These are phyloP conservation scores for Pachliopta kotzebuea DNA, from an alignment of 2,888 invertebrate species.

Conservation along the genomic window DNA sequence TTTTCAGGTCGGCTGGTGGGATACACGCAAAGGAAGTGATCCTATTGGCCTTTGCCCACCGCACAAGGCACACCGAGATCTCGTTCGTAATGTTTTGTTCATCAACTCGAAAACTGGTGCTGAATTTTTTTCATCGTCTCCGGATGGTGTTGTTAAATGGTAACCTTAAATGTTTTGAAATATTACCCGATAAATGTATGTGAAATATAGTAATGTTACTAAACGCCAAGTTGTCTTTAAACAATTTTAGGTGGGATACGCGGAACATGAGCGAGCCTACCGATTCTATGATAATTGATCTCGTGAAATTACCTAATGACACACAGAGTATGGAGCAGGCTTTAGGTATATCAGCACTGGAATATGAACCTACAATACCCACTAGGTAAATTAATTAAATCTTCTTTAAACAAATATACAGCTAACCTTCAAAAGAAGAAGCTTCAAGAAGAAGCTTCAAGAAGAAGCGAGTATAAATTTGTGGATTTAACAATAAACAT, in stretches of 20 bases:
- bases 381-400: slow-evolving; percentile 80
- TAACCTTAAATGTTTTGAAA: slow-evolving; percentile 41
- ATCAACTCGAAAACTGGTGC: slow-evolving; percentile 96
- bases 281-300: slow-evolving; percentile 85
- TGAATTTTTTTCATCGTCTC: slow-evolving; percentile 96
- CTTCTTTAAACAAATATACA: background rate
- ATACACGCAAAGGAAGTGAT: slow-evolving; percentile 89
- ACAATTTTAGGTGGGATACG: slow-evolving; percentile 84
- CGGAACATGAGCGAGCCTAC: slow-evolving; percentile 84
- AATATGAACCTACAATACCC: slow-evolving; percentile 89
- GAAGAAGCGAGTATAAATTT: no score
- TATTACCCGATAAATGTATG: no score
- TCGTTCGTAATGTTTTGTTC: slow-evolving; percentile 93
- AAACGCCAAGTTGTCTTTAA: background rate
- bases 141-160: slow-evolving; percentile 95
- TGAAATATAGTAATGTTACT: no score
- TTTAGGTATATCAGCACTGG: slow-evolving; percentile 84
- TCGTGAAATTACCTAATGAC: slow-evolving; percentile 80
- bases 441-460: no score
- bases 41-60: slow-evolving; percentile 89
- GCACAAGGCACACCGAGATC: slow-evolving; percentile 92
- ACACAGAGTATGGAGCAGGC: slow-evolving; percentile 79
- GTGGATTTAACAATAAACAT: no score
- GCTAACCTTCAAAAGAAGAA: no score
- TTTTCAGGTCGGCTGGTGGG: slow-evolving; percentile 87